A percentile compares a stretch with the other conserved stretches of the same genome.
phyloP scores from a whole-genome alignment of 2,888 invertebrate genomes.

The Coecobrya sp. region DNA sequence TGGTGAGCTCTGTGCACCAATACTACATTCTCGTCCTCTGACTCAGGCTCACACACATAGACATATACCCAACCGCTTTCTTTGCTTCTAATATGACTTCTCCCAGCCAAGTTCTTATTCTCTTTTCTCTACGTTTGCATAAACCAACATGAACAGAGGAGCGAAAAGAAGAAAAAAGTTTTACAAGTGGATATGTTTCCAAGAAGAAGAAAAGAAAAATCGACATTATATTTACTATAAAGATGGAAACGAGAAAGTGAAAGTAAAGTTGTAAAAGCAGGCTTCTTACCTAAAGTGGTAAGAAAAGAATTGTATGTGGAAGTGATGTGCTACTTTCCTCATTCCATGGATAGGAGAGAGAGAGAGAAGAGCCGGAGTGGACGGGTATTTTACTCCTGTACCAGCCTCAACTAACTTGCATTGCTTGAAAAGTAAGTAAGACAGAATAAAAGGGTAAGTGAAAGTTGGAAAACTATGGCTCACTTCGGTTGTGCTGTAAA shows the following conservation, averaged over 20 bases:
- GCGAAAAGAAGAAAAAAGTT: conserved; percentile 62
- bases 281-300: conserved; percentile 74
- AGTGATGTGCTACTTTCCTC: conserved; percentile 66
- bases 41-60: not conserved
- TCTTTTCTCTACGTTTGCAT: conserved; percentile 64
- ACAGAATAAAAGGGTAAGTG: conserved; percentile 61
- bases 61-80: conserved; percentile 17
- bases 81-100: conserved; percentile 41
- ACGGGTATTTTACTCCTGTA: conserved; percentile 20
- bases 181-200: conserved; percentile 65
- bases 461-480: conserved; percentile 68
- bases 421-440: conserved; percentile 42
- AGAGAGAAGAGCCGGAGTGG: not conserved
- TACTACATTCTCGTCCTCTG: conserved; percentile 52
- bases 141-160: conserved; percentile 62
- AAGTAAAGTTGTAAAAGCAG: conserved; percentile 78
- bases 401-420: conserved; percentile 32
- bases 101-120: conserved; percentile 55
- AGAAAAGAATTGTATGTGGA: conserved; percentile 68
- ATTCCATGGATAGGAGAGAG: conserved; percentile 18
- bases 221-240: conserved; percentile 74
- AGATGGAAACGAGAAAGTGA: conserved; percentile 72
- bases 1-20: conserved; percentile 57
- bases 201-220: conserved; percentile 64
- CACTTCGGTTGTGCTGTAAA: conserved; percentile 32